Evolutionary conservation across 2,888 invertebrate species (phyloP), one percentile per base, ranked within the genome.

Genomic region (Cactoblastis cactorum): DNA sequence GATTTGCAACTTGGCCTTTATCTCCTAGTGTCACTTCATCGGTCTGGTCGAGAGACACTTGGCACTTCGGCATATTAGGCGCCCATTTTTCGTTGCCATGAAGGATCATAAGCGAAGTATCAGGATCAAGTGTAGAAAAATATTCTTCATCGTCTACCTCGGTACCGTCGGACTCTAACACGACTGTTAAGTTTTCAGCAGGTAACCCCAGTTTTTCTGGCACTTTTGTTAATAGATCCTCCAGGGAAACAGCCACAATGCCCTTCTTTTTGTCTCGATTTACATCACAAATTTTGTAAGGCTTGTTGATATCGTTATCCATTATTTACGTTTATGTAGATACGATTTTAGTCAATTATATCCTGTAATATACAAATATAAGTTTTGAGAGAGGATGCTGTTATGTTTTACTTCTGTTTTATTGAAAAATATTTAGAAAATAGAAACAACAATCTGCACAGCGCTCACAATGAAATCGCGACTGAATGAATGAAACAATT

Each of bases 121-220:
- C 96, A 58, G 94, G 94, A 66, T 97, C 97, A 57, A 98, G 88
- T 1, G 97, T 97, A 45, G 94, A 95, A 80, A 98, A 98, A 82
- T 97, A 98, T 76, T 97, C 97, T 77, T 98, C 97, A 72, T 98
- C 97, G 67, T 98, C 97, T 46, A 98, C 95, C 90, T 98, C 97
- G 0, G 98, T 98, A 28, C 98, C 98, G 86, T 98, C 98, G 45
- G 93, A 94, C 77, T 98, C 98, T 62, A 98, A 87, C 34, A 97
- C 97, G 53, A 97, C 94, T 49, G 94, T 95, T 53, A 96, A 88
- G 59, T 92, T 92, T 57, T 91, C 90, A 50, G 91, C 81, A 18
- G 93, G 92, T 55, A 93, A 75, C 18, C 91, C 90, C 59, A 96
- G 90, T 79, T 95, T 95, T 69, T 94, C 94, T 47, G 94, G 92